phyloP scores from a whole-genome alignment of 1,140 invertebrate species.

The Trinorchestia longiramus region DNA sequence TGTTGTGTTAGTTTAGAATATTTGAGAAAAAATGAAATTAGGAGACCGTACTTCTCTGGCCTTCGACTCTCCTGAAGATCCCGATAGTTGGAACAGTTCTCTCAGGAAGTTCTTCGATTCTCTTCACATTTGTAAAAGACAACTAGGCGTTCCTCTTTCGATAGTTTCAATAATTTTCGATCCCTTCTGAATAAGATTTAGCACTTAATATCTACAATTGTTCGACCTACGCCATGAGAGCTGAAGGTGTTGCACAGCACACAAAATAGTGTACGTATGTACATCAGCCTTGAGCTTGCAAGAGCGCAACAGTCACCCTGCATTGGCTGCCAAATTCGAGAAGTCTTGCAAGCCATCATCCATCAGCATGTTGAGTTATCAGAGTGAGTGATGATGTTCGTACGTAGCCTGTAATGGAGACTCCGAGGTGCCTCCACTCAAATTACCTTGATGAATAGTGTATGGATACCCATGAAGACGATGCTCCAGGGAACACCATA shows the following conservation, averaged over 20 bases:
- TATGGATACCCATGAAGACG: conserved; percentile 37
- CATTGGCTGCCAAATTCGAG: neutral
- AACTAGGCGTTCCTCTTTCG: neutral
- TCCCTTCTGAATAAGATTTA: no score
- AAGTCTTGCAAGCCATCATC: neutral
- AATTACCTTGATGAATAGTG: conserved; percentile 37
- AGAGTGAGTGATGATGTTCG: conserved; percentile 36
- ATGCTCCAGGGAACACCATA: neutral
- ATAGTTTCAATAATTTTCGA: neutral
- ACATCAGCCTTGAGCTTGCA: neutral
- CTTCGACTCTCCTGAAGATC: neutral
- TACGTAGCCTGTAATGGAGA: conserved; percentile 24
- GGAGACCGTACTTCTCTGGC: neutral
- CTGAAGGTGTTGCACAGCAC: neutral
- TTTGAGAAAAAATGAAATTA: no score
- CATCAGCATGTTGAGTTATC: conserved; percentile 47
- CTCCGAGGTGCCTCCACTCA: conserved; percentile 1
- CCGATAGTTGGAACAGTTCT: neutral
- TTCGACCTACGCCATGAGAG: neutral
- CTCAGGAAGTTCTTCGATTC: neutral
- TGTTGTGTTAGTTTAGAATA: no score
- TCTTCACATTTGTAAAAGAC: neutral
- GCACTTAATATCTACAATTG: neutral
- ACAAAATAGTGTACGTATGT: neutral
- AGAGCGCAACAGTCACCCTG: neutral